Base-by-base conservation (phyloP, 2,797 vertebrate genomes). In the Myotis myotis region DNA sequence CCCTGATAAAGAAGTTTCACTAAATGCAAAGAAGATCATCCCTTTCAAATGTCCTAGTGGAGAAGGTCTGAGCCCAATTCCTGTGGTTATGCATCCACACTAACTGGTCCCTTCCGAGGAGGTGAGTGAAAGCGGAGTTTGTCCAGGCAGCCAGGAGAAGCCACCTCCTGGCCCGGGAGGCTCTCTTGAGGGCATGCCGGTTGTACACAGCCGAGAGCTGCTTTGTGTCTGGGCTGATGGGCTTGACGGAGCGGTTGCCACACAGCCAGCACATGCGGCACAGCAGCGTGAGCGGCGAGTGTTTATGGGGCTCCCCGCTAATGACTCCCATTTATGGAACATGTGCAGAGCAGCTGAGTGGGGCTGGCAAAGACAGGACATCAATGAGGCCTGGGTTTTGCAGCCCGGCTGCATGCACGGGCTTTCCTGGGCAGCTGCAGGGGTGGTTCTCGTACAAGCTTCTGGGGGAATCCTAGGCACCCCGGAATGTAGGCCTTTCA, bases 241-340 rank as follows among this genome's bases (percentile, higher is more conserved):
- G 57, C 80, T 93, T 71, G 84, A 17, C 30, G 8, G 53, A 89
- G 86, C 2, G 3, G 60, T 55, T 71, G 90, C 95, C 97, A 74
- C 94, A 88, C 87, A 79, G 57, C 79, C 91, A 70, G 93, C 93
- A 89, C 80, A 93, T 66, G 88, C 75, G 53, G 55, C 74, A 23
- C 70, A 90, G 84, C 41, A 64, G 55, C 88, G 95, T 70, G 85
- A 51, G 78, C 88, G 96, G 97, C 93, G 96, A 96, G 97, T 94
- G 94, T 97, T 98, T 98, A 97, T 95, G 97, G 95, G 94, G 95
- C 95, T 91, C 47, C 4, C 47, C 8, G 86, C 81, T 98, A 98
- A 98, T 97, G 96, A 97, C 80, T 98, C 83, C 95, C 96, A 87
- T 98, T 96, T 96, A 94, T 81, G 95, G 97, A 96, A 87, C 97